Base-by-base conservation (phyloP, 64 coral and sea anemone species). In the Montipora foliosa region DNA sequence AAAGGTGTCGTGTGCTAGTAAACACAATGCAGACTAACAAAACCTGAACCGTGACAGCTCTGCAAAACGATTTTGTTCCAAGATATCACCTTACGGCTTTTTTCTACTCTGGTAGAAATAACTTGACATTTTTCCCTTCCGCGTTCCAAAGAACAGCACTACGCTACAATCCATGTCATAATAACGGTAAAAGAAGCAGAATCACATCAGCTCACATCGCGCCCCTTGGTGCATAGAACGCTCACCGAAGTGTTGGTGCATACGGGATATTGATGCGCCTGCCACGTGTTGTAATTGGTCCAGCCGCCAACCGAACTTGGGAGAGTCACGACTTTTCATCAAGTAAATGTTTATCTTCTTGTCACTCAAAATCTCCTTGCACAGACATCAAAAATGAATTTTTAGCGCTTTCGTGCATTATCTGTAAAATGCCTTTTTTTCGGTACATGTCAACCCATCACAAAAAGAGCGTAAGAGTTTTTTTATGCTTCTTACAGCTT, bases 231-330 rank as follows among this genome's bases (percentile, higher is more conserved):
- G 87, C 87, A 49, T 19, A 22, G 49, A 77, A 89, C 88, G 22
- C 93, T 53, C 74, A 16, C 44, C 64, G 7, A 8, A 73, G 74
- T 88, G 75, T 94, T 89, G 78, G 91, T 87, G 89, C 96, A 98
- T 98, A 93, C 96, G 96, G 96, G 96, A 95, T 48, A 87, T 20
- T 85, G 87, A 78, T 66, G 37, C 14, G 75, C 60, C 51, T 96
- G 91, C 95, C 95, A 96, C 95, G 95, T 96, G 95, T 96, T 96
- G 88, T 89, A 92, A 98, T 98, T 98, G 96, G 96, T 95, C 79
- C 47, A 55, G 59, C 89, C 74, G 47, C 69, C 58, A 89, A 64
- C 13, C 17, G 48, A 48, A 37, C 8, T 16, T 75, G 4, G 25
- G 83, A 84, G 73, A 78, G 25, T 78, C n/a, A 71, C 17, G 5